Conservation (phyloP, 2,797 vertebrate species). For the Yasuhikotakia modesta region DNA sequence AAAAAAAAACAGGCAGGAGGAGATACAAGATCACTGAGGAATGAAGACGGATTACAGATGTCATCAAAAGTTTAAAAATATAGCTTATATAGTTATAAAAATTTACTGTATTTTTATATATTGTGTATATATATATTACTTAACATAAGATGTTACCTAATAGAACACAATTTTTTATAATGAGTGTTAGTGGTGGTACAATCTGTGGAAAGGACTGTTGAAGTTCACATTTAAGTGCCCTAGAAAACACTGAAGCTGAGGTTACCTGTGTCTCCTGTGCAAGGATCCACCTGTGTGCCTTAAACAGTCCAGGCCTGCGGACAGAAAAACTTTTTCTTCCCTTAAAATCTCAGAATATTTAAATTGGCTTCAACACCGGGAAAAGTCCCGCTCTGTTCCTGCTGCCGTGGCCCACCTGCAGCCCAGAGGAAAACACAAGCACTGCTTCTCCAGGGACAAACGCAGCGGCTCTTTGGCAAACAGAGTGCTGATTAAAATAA, state of each 20-base stretch:
- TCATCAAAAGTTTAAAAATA: slow-evolving; percentile 20
- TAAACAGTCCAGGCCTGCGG: neutral
- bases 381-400: slow-evolving; percentile 1
- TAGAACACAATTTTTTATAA: no score
- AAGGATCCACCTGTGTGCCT: neutral
- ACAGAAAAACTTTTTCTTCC: neutral
- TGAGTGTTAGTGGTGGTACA: no score
- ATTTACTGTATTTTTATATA: no score
- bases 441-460: slow-evolving; percentile 65
- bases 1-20: slow-evolving; percentile 63
- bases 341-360: neutral
- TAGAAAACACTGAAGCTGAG: neutral
- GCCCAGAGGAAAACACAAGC: slow-evolving; percentile 66
- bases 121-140: no score
- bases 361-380: slow-evolving; percentile 5
- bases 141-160: no score
- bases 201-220: neutral
- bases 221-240: neutral
- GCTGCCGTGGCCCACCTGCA: slow-evolving; percentile 58
- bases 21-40: slow-evolving; percentile 33
- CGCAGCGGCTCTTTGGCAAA: slow-evolving; percentile 73
- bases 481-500: slow-evolving; percentile 76
- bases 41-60: slow-evolving; percentile 11
- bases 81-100: neutral
- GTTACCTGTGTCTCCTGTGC: slow-evolving; percentile 1